phyloP scores from a whole-genome alignment of 2,797 vertebrate genomes.

The Poeciliopsis infans region DNA sequence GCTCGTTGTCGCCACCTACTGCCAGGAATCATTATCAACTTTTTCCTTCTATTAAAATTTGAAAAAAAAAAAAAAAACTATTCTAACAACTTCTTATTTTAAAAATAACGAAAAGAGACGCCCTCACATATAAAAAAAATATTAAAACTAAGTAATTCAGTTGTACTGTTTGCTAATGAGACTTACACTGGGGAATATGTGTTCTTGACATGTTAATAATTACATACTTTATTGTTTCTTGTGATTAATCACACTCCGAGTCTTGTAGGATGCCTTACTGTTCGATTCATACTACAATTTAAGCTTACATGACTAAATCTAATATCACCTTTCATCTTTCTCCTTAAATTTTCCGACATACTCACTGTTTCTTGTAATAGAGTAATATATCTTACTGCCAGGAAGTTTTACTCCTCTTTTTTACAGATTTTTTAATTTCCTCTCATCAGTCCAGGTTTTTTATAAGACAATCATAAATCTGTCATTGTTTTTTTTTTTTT shows the following conservation, averaged over 20 bases:
- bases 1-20: slow-evolving; percentile 24
- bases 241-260: no score
- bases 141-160: no score
- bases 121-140: no score
- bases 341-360: neutral
- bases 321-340: neutral
- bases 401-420: neutral
- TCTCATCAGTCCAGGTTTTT: neutral
- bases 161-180: no score
- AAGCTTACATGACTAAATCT: neutral
- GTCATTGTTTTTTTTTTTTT: neutral
- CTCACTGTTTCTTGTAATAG: neutral
- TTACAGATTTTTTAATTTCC: neutral
- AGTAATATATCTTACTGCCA: neutral
- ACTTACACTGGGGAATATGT: no score
- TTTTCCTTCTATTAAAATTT: neutral
- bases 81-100: no score
- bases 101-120: no score
- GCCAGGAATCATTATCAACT: slow-evolving; percentile 8
- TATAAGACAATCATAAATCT: neutral
- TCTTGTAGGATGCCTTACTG: neutral
- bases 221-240: no score
- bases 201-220: no score
- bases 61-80: no score
- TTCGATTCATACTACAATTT: neutral